Percentiles rank a stretch among this genome's conserved stretches.
phyloP scores from a whole-genome alignment of 2,797 vertebrate genomes.

The Chaunax sp. region DNA sequence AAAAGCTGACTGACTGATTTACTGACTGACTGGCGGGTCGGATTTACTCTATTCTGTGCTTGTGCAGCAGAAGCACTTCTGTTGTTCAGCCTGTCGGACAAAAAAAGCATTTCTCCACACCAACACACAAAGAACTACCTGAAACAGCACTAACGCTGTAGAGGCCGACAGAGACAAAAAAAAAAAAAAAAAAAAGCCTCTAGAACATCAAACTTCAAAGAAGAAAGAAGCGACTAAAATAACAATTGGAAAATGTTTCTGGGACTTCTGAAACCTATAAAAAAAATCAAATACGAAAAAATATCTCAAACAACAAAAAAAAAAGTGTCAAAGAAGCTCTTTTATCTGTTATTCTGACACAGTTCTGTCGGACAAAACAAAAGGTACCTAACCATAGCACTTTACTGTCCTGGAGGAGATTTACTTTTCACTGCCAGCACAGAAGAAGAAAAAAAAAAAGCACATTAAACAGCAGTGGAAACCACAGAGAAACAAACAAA shows the following conservation, averaged over 20 bases:
- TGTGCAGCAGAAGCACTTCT: slow-evolving; percentile 82
- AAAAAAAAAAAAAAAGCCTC: slow-evolving; percentile 43
- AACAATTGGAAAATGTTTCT: slow-evolving; percentile 73
- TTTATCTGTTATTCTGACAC: slow-evolving; percentile 78
- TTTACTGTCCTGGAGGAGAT: slow-evolving; percentile 80
- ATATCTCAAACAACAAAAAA: slow-evolving; percentile 35
- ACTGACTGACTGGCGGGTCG: slow-evolving; percentile 63
- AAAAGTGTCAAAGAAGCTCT: slow-evolving; percentile 66
- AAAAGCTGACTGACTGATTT: slow-evolving; percentile 71
- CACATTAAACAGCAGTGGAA: slow-evolving; percentile 59
- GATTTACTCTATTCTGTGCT: slow-evolving; percentile 75
- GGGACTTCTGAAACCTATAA: slow-evolving; percentile 72
- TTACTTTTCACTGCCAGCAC: slow-evolving; percentile 62
- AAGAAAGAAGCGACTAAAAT: slow-evolving; percentile 60
- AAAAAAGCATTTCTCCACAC: slow-evolving; percentile 61
- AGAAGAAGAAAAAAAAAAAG: slow-evolving; percentile 37
- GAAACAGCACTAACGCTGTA: slow-evolving; percentile 78
- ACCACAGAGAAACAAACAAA: slow-evolving; percentile 73
- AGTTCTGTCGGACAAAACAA: slow-evolving; percentile 82
- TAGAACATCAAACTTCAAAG: slow-evolving; percentile 70
- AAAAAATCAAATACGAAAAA: slow-evolving; percentile 58
- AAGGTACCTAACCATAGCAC: slow-evolving; percentile 77
- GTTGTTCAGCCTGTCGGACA: slow-evolving; percentile 74
- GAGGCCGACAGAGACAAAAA: slow-evolving; percentile 46
- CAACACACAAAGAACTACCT: slow-evolving; percentile 78